Evolutionary conservation across 2,797 vertebrate genomes (phyloP).

Genomic region (Champsocephalus esox): DNA sequence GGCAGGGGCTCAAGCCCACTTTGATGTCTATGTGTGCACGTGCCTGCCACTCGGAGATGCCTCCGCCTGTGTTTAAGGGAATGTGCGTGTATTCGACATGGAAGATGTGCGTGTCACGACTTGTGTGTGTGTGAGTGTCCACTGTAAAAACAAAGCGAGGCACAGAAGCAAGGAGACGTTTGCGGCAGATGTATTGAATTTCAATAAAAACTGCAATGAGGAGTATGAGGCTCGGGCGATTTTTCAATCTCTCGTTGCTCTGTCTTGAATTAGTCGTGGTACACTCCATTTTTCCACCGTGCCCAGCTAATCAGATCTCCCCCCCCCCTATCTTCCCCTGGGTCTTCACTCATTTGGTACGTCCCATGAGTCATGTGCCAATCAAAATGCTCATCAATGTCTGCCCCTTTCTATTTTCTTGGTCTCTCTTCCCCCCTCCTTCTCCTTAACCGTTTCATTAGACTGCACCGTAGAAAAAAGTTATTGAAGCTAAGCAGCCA

Average conservation of each 20-base stretch:
- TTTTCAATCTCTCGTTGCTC: slow-evolving; percentile 75
- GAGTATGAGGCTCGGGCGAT: slow-evolving; percentile 59
- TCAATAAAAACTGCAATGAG: slow-evolving; percentile 73
- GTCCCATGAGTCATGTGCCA: slow-evolving; percentile 80
- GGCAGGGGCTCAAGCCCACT: too few relatives aligned
- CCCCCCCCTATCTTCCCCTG: slow-evolving; percentile 47
- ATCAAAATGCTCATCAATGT: slow-evolving; percentile 82
- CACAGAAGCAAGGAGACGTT: slow-evolving; percentile 60
- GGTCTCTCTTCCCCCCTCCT: slow-evolving; percentile 32
- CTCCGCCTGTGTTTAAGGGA: slow-evolving; percentile 31
- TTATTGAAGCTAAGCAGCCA: slow-evolving; percentile 43
- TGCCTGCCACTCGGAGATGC: background rate
- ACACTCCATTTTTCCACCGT: slow-evolving; percentile 71
- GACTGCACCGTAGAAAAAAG: slow-evolving; percentile 48
- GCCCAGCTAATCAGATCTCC: slow-evolving; percentile 77
- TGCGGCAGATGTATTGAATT: slow-evolving; percentile 77
- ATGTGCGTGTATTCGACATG: slow-evolving; percentile 26
- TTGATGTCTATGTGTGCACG: too few relatives aligned
- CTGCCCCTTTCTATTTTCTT: slow-evolving; percentile 51
- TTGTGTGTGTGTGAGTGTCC: slow-evolving; percentile 24
- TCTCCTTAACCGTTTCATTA: slow-evolving; percentile 65
- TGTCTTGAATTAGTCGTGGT: slow-evolving; percentile 77
- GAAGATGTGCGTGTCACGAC: slow-evolving; percentile 28
- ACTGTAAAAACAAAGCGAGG: slow-evolving; percentile 61
- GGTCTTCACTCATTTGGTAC: slow-evolving; percentile 73